Conservation (phyloP, 2,888 invertebrate genomes). For the Antitype chi region DNA sequence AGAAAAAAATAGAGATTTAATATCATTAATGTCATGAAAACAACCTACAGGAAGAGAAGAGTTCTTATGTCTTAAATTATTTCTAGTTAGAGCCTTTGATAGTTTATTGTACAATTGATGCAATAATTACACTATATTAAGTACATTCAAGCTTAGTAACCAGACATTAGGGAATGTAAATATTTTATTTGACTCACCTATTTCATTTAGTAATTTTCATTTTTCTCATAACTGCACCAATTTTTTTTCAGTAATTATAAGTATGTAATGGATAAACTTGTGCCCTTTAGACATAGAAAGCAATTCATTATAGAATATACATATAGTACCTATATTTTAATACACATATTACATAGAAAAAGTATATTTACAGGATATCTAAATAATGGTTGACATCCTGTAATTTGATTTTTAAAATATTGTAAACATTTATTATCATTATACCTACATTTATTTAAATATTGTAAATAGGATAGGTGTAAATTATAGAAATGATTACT, state of each 20-base stretch:
- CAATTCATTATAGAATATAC: constrained; percentile 30
- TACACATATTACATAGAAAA: constrained; percentile 52
- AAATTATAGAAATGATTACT: constrained; percentile 38
- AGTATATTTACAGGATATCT: constrained; percentile 53
- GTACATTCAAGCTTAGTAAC: not conserved
- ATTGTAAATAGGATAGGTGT: constrained; percentile 57
- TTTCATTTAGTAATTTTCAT: not conserved
- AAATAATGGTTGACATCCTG: constrained; percentile 49
- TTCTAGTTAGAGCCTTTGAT: constrained; percentile 27
- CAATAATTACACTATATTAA: constrained; percentile 22
- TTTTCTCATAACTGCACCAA: constrained; percentile 8
- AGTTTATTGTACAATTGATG: constrained; percentile 13
- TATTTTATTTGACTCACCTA: constrained; percentile 5
- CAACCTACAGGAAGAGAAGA: constrained; percentile 18
- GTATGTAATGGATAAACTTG: constrained; percentile 21
- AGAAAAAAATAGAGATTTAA: not conserved
- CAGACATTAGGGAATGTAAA: not conserved
- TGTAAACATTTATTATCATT: constrained; percentile 92
- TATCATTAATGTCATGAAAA: not conserved
- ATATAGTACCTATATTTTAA: constrained; percentile 29
- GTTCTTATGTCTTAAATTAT: constrained; percentile 30
- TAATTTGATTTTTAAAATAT: constrained; percentile 40
- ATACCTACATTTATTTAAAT: constrained; percentile 34
- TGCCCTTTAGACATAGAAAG: constrained; percentile 43
- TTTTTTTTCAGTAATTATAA: constrained; percentile 1